Evolutionary conservation across 2,888 invertebrate species (phyloP).

Genomic region (Drosophila hamatofila): DNA sequence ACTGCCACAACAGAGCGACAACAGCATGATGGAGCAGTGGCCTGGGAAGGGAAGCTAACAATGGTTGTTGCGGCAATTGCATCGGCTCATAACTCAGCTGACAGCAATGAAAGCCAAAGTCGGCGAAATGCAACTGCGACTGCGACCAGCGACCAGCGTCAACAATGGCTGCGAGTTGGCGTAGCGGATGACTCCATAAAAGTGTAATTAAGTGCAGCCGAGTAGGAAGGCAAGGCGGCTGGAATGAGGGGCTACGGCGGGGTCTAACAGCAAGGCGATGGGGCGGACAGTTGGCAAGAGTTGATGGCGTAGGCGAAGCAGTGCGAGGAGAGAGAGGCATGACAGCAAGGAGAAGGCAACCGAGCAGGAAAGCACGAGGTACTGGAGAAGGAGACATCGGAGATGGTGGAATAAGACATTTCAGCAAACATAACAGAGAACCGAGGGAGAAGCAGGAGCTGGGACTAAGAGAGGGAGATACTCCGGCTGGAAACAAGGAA

Average conservation of each 20-base stretch:
- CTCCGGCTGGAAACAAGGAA: not conserved
- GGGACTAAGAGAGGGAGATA: not conserved
- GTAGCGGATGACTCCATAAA: conserved; percentile 63
- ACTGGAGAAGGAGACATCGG: not conserved
- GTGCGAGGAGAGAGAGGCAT: not conserved
- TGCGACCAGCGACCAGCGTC: conserved; percentile 16
- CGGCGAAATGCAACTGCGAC: conserved; percentile 52
- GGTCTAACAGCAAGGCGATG: not conserved
- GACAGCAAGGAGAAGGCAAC: not conserved
- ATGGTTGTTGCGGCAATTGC: conserved; percentile 49
- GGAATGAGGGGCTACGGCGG: not conserved
- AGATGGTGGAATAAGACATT: not conserved
- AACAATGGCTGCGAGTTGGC: conserved; percentile 7
- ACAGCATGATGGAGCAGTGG: not conserved
- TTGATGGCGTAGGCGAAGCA: not conserved
- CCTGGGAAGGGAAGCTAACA: conserved; percentile 6
- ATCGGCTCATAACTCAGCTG: conserved; percentile 68
- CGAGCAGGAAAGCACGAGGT: not conserved
- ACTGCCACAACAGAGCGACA: conserved; percentile 5
- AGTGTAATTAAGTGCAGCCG: conserved; percentile 69
- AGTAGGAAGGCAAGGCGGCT: not conserved
- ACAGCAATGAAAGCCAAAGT: conserved; percentile 55
- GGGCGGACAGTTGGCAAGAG: not conserved
- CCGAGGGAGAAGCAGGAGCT: not conserved
- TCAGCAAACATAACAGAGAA: not conserved